Evolutionary conservation across 2,113 vertebrate genomes (phyloP), one percentile per base, ranked within the genome.

Genomic region (Ia io): DNA sequence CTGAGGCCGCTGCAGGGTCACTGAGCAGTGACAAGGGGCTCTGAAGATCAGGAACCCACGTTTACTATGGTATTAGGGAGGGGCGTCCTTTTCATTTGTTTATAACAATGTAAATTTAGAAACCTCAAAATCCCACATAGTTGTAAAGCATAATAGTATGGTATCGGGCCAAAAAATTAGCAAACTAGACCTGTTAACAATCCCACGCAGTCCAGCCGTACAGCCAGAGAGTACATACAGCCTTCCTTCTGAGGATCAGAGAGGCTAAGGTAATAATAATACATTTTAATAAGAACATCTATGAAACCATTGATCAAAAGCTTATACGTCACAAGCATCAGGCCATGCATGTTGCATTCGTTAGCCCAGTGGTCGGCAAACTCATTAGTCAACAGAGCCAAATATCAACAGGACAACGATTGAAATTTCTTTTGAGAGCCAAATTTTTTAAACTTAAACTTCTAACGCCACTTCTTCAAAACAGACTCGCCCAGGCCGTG

Each of bases 101-200:
- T 79, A 91, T 61, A 56, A 70, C 49, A 40, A 63, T 42, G 7
- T 86, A 85, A 22, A 28, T 67, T 73, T 93, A 88, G 20, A 74
- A 74, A 84, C 92, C 44, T 3, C 76, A 80, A 83, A 89, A 91
- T 87, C 86, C 90, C 84, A 7, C 37, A 0, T 20, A 30, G 59
- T 93, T 70, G 76, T 61, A 79, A 92, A 93, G 93, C 88, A 74
- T 8, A 91, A 22, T 10, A 0, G 1, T 44, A 87, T 82, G 51
- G n/a, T 90, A 78, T 51, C 51, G 0, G n/a, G 47, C 67, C 11
- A 6, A 86, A 95, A 97, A 96, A 18, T 95, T 82, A 96, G 76
- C 89, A 96, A 95, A 95, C 35, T 71, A 91, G 78, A 95, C 40
- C 47, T 96, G 61, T 74, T 96, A 97, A 87, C 86, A 96, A 95